phyloP scores from a whole-genome alignment of 2,797 vertebrate genomes.

The Halcyon chelicuti region DNA sequence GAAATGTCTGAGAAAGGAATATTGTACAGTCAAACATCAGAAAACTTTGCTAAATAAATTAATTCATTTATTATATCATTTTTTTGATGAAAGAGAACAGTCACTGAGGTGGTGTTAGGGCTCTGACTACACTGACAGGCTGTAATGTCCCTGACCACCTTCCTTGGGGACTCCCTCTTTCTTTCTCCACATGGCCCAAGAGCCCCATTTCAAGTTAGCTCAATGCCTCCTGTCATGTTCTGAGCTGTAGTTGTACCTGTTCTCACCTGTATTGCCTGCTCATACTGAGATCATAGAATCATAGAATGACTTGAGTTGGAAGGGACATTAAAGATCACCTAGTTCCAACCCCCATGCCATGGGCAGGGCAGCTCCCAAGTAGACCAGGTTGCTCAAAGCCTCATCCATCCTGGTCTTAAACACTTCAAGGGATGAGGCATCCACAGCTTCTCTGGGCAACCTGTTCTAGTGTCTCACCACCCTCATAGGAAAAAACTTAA shows the following conservation, averaged over 20 bases:
- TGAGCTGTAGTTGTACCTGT: background rate
- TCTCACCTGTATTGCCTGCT: too few relatives aligned
- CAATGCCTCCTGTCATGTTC: background rate
- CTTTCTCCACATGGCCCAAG: rapidly evolving
- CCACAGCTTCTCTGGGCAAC: too few relatives aligned
- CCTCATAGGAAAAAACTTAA: too few relatives aligned
- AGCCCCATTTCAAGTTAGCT: background rate
- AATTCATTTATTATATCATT: background rate
- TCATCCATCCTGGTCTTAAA: too few relatives aligned
- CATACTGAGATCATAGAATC: too few relatives aligned
- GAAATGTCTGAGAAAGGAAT: background rate
- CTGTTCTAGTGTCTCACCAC: too few relatives aligned
- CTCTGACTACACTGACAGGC: background rate
- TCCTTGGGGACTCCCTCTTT: rapidly evolving
- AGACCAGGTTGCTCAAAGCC: too few relatives aligned
- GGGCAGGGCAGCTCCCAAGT: too few relatives aligned
- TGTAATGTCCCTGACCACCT: background rate
- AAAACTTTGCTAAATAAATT: background rate
- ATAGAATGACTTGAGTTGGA: too few relatives aligned
- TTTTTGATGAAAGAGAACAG: background rate
- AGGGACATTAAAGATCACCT: too few relatives aligned
- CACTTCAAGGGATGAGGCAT: too few relatives aligned
- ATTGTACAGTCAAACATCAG: background rate
- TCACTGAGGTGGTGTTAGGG: background rate
- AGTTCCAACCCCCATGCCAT: too few relatives aligned